These are phyloP conservation scores for Zosterops lateralis DNA, from an alignment of 2,113 vertebrate species.

Conservation along the genomic window DNA sequence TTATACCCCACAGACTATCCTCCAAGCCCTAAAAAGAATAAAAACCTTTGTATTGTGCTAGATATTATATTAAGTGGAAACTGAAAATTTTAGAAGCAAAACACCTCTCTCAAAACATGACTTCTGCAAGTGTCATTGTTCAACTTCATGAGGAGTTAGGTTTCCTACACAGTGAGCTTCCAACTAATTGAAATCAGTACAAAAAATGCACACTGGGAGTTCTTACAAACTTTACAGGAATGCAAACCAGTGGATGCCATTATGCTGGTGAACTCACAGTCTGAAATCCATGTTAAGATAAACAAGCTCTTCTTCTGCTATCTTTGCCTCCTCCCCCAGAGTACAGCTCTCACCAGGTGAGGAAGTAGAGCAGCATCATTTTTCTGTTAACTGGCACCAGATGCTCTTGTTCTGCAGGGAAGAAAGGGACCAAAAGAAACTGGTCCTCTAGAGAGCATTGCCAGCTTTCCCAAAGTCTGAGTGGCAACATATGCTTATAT, in stretches of 20 bases:
- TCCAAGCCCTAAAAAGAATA: slow-evolving; percentile 18
- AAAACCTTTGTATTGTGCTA: slow-evolving; percentile 12
- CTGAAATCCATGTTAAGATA: neutral
- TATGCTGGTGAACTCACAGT: neutral
- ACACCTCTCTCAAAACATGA: neutral
- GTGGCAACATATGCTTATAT: neutral
- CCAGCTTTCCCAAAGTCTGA: neutral
- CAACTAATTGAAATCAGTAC: neutral
- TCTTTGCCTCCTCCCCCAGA: accelerated
- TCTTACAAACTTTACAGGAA: neutral
- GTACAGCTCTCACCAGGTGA: neutral
- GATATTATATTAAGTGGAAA: neutral
- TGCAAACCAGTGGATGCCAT: neutral
- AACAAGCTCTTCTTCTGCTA: neutral
- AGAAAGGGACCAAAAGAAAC: neutral
- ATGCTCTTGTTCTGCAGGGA: neutral
- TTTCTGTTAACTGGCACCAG: neutral
- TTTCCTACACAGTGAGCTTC: neutral
- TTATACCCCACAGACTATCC: slow-evolving; percentile 37
- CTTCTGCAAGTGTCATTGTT: neutral
- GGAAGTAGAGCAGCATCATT: neutral
- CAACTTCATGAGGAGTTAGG: neutral
- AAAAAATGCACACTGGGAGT: neutral
- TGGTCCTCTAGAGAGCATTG: neutral
- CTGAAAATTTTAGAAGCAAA: slow-evolving; percentile 9